Evolutionary conservation across 2,797 vertebrate genomes (phyloP).

Genomic region (Peromyscus nudipes): DNA sequence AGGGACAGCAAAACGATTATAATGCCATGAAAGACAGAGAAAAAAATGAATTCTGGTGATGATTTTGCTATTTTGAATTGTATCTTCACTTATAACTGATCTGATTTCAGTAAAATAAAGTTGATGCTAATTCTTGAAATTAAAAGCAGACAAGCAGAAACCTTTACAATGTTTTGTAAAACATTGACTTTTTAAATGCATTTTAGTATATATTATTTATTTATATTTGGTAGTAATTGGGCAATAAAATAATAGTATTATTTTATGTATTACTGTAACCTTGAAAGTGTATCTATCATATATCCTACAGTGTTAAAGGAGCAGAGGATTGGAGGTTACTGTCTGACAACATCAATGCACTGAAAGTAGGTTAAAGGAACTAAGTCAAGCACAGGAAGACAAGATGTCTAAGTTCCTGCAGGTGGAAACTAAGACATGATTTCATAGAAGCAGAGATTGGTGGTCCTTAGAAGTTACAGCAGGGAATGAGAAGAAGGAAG

Average conservation of each 20-base stretch:
- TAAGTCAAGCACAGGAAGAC: not conserved
- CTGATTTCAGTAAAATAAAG: not conserved
- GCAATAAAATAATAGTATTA: not conserved
- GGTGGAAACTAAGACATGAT: not conserved
- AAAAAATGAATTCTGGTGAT: not conserved
- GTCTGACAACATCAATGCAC: not conserved
- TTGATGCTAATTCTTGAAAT: not conserved
- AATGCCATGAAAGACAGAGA: not conserved
- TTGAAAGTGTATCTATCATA: not conserved
- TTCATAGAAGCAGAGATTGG: not conserved
- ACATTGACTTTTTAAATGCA: not conserved
- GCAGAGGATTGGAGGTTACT: not conserved
- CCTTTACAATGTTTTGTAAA: not conserved
- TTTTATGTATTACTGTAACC: not conserved
- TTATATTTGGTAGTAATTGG: not conserved
- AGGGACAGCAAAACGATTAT: not conserved
- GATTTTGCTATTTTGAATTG: conserved; percentile 15
- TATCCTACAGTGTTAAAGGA: not conserved
- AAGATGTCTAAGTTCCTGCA: not conserved
- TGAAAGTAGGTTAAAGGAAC: not conserved
- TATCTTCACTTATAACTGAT: not conserved
- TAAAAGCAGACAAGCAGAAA: not conserved
- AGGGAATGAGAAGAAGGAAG: no score
- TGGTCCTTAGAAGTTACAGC: no score
- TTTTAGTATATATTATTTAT: not conserved